Evolutionary conservation across 1,140 invertebrate genomes (phyloP), one percentile per base, ranked within the genome.

Genomic region (Nymphalis io): DNA sequence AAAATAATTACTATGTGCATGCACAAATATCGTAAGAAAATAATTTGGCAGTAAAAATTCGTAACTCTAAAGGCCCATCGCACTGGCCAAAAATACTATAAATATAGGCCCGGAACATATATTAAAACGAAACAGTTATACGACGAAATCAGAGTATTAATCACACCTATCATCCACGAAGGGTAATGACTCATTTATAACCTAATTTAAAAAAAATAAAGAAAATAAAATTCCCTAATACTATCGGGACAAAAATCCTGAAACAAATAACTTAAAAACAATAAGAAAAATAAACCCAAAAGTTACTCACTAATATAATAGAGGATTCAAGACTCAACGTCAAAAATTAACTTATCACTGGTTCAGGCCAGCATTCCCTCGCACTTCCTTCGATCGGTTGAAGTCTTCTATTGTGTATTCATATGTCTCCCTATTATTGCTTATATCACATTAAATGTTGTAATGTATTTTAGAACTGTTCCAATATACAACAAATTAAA

Each of bases 221-320:
- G 79, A 91, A 91, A 91, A 91, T 89, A 90, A 91, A 90, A 89
- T 88, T 89, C 89, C 89, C 89, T 91, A 91, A 90, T 91, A 87
- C 87, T 91, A 91, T 88, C 82, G 89, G 89, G 89, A 91, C 89
- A 91, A 91, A 91, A 91, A 91, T 90, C 88, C 89, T 85, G 88
- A 90, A 91, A 90, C 89, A 90, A 89, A 91, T 87, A 91, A 91
- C 88, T 91, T 91, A 91, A 91, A 91, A 91, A 91, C 87, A 90
- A 91, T 89, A 91, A 88, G 85, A 90, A 89, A 90, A 89, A 90
- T 87, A 88, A 92, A 91, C 84, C 84, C 83, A 87, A 89, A 90
- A 89, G 83, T 89, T 89, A 89, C 88, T 89, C 83, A 91, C 88
- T 91, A 90, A 90, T 89, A 82, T 51, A 88, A 89, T 85, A 90